Base-by-base conservation (phyloP, 2,888 invertebrate genomes). In the Maniola hyperantus region DNA sequence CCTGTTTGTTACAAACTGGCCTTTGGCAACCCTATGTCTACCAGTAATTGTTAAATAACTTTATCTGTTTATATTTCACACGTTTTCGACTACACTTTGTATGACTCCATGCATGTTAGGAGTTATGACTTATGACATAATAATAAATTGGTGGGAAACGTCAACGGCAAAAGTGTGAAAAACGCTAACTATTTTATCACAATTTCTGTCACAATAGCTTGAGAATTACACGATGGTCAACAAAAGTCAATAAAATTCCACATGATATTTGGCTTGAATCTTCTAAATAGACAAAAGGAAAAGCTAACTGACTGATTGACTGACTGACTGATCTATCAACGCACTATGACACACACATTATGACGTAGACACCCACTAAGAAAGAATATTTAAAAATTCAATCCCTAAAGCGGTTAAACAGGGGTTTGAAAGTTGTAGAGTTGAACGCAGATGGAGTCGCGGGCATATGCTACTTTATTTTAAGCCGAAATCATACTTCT, bases 61-160 rank as follows among this genome's bases (percentile, higher is more conserved):
- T 88, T 87, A 87, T 83, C 79, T 79, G 82, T 87, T 83, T 86
- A 79, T 83, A 81, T 83, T 89, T 89, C 89, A 85, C 89, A 89
- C 89, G 89, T 87, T 87, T 86, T 83, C 81, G 79, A 80, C 78
- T 71, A 76, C 79, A 77, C 69, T 74, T 72, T 73, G 73, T 75
- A 71, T 69, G 69, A 69, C 74, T 71, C 71, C 73, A 72, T 73
- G 73, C 72, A 69, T 71, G 66, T 26, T 26, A 26, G 26, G 26
- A 26, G 26, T 26, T 26, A 26, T 26, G 4, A 4, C 26, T 69
- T 71, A 74, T 78, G 76, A 77, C 72, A 74, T 79, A 77, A 79
- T 74, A 72, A 68, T 70, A 67, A 57, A 69, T 62, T 70, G 71
- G 74, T 77, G 74, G 71, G 74, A 76, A 75, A 51, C 48, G 57